Base-by-base conservation (phyloP, 2,888 invertebrate species). In the Eremobia ochroleuca region DNA sequence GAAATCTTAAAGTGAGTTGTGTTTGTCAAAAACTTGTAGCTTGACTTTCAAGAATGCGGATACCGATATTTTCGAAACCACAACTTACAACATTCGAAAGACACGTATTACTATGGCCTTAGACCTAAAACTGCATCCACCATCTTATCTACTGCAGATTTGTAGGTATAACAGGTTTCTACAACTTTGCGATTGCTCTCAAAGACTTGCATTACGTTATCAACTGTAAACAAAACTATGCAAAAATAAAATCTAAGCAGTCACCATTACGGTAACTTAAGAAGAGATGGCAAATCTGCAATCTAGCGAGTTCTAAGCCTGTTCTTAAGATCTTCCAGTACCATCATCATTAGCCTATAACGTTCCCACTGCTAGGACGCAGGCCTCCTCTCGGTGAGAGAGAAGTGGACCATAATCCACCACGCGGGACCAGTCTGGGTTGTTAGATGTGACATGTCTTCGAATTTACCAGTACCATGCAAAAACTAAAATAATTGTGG, bases 101-200 rank as follows among this genome's bases (percentile, higher is more conserved):
- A 11, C 18, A 34, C 6, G 34, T 34, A 34, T 18, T n/a, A 21
- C 37, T 37, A n/a, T 55, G n/a, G n/a, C 11, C 34, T 72, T n/a
- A 31, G 31, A 28, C 25, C 6, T 4, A 9, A 62, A 46, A 62
- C 31, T 62, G 61, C 61, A 59, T 25, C 40, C 18, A 74, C 61
- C 37, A 34, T 25, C 6, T 46, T 37, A 31, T 28, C n/a, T 18
- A 59, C 13, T 18, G 15, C 15, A 40, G 21, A 31, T 37, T 18
- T 34, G 13, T 40, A n/a, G n/a, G n/a, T n/a, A 25, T 13, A 61
- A 77, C 79, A 28, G 13, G 52, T 62, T 71, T 61, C n/a, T 34
- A 34, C 25, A 77, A n/a, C 21, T 67, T 18, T 11, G 46, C 18
- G 9, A 37, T 34, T 55, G 9, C 13, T 79, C 21, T 13, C 4